A percentile compares a stretch with the other conserved stretches of the same genome.
phyloP scores from a whole-genome alignment of 2,113 vertebrate genomes.

The Spea bombifrons region DNA sequence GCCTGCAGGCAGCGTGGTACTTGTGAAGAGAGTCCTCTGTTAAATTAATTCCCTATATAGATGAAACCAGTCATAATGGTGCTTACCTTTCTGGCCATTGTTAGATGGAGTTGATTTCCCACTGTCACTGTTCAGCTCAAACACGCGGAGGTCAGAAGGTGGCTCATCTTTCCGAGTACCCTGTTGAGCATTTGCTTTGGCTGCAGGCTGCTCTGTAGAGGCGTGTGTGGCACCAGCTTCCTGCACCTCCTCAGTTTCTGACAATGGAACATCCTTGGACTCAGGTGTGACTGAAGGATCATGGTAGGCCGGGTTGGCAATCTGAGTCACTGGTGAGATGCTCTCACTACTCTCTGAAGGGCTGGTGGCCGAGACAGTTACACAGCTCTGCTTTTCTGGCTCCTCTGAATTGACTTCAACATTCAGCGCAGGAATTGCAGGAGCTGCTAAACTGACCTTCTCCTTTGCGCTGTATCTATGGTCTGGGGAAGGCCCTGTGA shows the following conservation, averaged over 20 bases:
- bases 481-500: conserved; percentile 68
- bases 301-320: conserved; percentile 65
- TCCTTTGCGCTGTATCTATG: conserved; percentile 61
- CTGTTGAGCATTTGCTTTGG: conserved; percentile 61
- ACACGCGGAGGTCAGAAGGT: conserved; percentile 85
- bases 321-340: conserved; percentile 83
- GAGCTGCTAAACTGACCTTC: conserved; percentile 49
- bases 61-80: no score
- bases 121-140: conserved; percentile 95
- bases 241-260: conserved; percentile 52
- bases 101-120: conserved; percentile 97
- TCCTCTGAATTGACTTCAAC: conserved; percentile 46
- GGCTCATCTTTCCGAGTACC: conserved; percentile 79
- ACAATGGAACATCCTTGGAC: conserved; percentile 55
- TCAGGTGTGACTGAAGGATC: conserved; percentile 48
- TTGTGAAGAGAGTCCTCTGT: no score
- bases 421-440: conserved; percentile 47
- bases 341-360: conserved; percentile 90
- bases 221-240: conserved; percentile 22
- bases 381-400: conserved; percentile 53
- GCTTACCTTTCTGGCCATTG: conserved; percentile 92
- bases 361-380: conserved; percentile 26
- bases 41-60: no score
- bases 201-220: conserved; percentile 49
- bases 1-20: no score